Base-by-base conservation (phyloP, 2,797 vertebrate genomes). In the Antennarius maculatus region DNA sequence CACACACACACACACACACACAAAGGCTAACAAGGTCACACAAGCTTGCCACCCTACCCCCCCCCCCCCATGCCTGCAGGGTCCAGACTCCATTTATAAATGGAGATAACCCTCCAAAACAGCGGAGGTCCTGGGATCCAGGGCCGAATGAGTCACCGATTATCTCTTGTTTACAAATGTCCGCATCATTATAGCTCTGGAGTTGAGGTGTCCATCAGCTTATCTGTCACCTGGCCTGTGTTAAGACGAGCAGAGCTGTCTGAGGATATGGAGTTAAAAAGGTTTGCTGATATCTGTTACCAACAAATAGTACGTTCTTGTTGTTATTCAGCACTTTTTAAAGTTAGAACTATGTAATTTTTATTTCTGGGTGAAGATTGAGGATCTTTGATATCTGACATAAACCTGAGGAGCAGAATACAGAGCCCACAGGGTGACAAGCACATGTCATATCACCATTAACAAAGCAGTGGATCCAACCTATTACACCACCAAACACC, bases 131-230 rank as follows among this genome's bases (percentile, higher is more conserved):
- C 86, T 76, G 75, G 68, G 74, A 74, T 66, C 71, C 64, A 43
- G 76, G 77, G 73, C 64, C 28, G 58, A 83, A 77, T 79, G 71
- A 91, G 84, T 82, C 81, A 82, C 79, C 48, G 80, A 89, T 89
- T 88, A 91, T 88, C 79, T 71, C 31, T 66, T 91, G 89, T 92
- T 91, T 89, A 86, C 88, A 84, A 83, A 84, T 83, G 86, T 86
- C 80, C 70, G 75, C 15, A 15, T 64, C 27, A 52, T 71, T 61
- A 49, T 18, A 54, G 43, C 50, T 28, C 68, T 45, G 62, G 71
- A 80, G 6, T 13, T 69, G 66, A 58, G 83, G 71, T 27, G 76
- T 79, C 71, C 73, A 49, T 16, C 54, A 3, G 57, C 76, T 91
- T 93, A 93, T 93, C 91, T 85, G 69, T 81, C 79, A 67, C 66